phyloP scores from a whole-genome alignment of 2,888 invertebrate species.

The Apoderus coryli region DNA sequence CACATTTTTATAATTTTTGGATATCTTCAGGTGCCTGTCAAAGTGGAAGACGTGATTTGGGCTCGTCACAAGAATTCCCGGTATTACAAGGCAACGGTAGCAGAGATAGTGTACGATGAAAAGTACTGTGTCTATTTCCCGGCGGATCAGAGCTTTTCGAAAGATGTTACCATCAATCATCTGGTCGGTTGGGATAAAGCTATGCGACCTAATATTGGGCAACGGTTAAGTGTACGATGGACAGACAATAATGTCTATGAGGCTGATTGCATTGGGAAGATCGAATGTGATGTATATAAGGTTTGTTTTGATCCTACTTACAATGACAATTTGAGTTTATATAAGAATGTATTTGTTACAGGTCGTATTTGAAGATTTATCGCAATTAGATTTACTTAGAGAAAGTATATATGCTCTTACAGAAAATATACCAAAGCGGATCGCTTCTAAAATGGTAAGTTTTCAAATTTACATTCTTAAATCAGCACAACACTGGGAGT shows the following conservation, averaged over 20 bases:
- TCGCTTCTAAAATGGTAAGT: constrained; percentile 36
- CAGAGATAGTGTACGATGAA: constrained; percentile 32
- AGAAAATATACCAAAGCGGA: constrained; percentile 42
- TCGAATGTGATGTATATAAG: constrained; percentile 30
- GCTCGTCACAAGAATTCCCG: constrained; percentile 45
- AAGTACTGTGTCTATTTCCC: constrained; percentile 47
- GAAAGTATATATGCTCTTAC: constrained; percentile 38
- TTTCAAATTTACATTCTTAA: too few species aligned
- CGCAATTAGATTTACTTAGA: constrained; percentile 34
- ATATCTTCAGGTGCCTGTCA: constrained; percentile 9
- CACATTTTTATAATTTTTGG: constrained; percentile 4
- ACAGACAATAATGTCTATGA: constrained; percentile 35
- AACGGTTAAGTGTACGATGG: constrained; percentile 40
- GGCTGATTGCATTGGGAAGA: constrained; percentile 34
- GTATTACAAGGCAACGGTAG: constrained; percentile 41
- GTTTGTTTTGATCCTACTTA: too few species aligned
- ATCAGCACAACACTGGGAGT: too few species aligned
- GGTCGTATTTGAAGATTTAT: constrained; percentile 37
- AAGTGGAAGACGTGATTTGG: constrained; percentile 35
- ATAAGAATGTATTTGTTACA: constrained; percentile 22
- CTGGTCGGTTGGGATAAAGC: constrained; percentile 30
- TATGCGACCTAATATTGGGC: constrained; percentile 30
- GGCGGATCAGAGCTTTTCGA: constrained; percentile 44
- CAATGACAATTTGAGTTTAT: too few species aligned
- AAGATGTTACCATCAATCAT: constrained; percentile 40